A percentile compares a stretch with the other conserved stretches of the same genome.
These are phyloP conservation scores for Paramormyrops kingsleyae DNA, from an alignment of 2,113 vertebrate species.

Conservation along the genomic window DNA sequence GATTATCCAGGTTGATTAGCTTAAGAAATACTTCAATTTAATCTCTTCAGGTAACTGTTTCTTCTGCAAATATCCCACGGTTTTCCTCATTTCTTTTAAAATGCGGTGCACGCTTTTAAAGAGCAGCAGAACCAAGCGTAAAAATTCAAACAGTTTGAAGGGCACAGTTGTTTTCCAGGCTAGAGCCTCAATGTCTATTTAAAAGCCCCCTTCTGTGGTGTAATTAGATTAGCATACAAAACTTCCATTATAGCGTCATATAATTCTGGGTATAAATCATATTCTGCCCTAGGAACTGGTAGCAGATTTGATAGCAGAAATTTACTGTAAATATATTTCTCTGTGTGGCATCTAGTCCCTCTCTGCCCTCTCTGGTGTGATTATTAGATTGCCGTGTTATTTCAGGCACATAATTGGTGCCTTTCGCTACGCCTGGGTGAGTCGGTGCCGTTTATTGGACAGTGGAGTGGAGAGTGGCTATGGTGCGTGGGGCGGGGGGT, in stretches of 20 bases:
- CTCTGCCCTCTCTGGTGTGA: background rate
- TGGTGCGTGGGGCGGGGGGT: background rate
- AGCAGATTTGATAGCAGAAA: background rate
- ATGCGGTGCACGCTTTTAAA: background rate
- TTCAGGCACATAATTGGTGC: background rate
- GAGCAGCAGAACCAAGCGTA: background rate
- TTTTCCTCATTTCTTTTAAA: background rate
- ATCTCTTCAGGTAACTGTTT: background rate
- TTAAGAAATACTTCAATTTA: background rate
- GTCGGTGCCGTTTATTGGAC: background rate
- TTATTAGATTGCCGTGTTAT: background rate
- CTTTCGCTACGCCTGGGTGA: background rate
- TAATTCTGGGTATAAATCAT: background rate
- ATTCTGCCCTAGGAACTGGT: background rate
- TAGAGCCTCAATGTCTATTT: background rate
- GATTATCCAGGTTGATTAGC: background rate
- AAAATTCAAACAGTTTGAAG: background rate
- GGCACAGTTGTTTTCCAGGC: background rate
- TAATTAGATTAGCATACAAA: background rate
- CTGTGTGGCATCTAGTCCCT: background rate
- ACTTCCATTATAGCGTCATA: background rate
- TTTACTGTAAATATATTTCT: background rate
- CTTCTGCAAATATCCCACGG: background rate
- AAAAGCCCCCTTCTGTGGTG: background rate
- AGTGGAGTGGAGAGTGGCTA: background rate